Evolutionary conservation across 1,140 invertebrate species (phyloP), one percentile per base, ranked within the genome.

Genomic region (Goniozus legneri): DNA sequence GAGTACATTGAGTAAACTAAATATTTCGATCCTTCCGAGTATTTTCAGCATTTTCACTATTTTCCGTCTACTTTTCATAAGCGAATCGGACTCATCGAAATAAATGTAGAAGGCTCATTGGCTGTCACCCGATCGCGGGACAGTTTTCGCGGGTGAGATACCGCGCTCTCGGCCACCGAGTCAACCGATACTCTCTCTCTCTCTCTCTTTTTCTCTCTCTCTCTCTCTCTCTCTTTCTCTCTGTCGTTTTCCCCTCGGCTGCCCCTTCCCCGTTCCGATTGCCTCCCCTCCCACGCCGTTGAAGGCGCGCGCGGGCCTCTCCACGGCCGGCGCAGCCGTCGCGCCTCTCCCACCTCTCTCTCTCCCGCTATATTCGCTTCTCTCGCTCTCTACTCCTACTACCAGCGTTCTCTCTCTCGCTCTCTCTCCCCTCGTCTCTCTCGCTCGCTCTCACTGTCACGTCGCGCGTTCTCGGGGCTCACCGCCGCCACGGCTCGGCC

Each of bases 141-240:
- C 67, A 58, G 64, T 73, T 69, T 71, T 73, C 69, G 67, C 65
- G 65, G 68, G 60, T 72, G 69, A 72, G 62, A 69, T 70, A 69
- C 64, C 62, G 62, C 63, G 62, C 62, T 61, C 63, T 66, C 58
- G 60, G 64, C 64, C 64, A 60, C 64, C 63, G 65, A 71, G 67
- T 70, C 67, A 71, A 69, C 60, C 64, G 63, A 65, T 63, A 58
- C 51, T 63, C 34, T 49, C 59, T 53, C 33, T 47, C 54, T 52
- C 50, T 35, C 22, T 27, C 49, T 49, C 47, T 39, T 35, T 50
- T 51, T 37, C 12, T 53, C 49, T 41, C 35, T n/a, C 35, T 38
- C 7, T 43, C 27, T 45, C 24, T 32, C 47, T 50, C 48, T 44
- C 40, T 49, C 52, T 39, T 32, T 30, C 41, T 10, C 24, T 10